Percentiles rank a stretch among this genome's conserved stretches.
These are phyloP conservation scores for Corydoras sp. DNA, from an alignment of 2,113 vertebrate genomes.

Conservation along the genomic window DNA sequence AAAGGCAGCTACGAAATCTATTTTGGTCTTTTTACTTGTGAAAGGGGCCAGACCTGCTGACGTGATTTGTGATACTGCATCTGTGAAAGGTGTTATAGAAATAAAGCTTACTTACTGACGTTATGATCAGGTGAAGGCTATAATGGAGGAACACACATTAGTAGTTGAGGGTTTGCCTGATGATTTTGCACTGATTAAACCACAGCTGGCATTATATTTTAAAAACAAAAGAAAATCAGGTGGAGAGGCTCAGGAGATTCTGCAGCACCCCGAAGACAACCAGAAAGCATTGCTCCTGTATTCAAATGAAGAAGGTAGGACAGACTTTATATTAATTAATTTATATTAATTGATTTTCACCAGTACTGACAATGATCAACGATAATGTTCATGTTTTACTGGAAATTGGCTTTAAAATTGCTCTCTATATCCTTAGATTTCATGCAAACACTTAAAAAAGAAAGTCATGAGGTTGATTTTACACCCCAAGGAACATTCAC, in stretches of 20 bases:
- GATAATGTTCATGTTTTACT: background rate
- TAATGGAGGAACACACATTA: constrained; percentile 31
- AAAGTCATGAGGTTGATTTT: constrained; percentile 41
- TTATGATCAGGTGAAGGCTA: background rate
- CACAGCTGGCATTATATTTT: constrained; percentile 49
- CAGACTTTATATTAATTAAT: background rate
- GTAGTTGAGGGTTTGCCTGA: constrained; percentile 47
- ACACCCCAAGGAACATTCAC: constrained; percentile 33
- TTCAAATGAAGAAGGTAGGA: constrained; percentile 35
- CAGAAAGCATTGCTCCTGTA: constrained; percentile 48
- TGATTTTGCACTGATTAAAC: constrained; percentile 17
- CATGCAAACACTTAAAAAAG: constrained; percentile 42
- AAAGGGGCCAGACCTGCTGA: too few species aligned
- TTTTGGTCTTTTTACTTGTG: too few species aligned
- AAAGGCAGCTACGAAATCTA: too few species aligned
- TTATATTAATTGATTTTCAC: background rate
- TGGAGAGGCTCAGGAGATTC: constrained; percentile 42
- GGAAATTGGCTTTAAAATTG: background rate
- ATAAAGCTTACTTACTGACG: too few species aligned
- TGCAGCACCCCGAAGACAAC: constrained; percentile 39
- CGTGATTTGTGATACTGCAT: too few species aligned
- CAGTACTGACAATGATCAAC: too few species aligned
- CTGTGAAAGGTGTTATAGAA: too few species aligned
- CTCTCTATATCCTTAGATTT: constrained; percentile 23
- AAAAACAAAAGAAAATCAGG: constrained; percentile 53